A percentile compares a stretch with the other conserved stretches of the same genome.
Conservation (phyloP, 2,797 vertebrate species). For the Anguilla marmorata region DNA sequence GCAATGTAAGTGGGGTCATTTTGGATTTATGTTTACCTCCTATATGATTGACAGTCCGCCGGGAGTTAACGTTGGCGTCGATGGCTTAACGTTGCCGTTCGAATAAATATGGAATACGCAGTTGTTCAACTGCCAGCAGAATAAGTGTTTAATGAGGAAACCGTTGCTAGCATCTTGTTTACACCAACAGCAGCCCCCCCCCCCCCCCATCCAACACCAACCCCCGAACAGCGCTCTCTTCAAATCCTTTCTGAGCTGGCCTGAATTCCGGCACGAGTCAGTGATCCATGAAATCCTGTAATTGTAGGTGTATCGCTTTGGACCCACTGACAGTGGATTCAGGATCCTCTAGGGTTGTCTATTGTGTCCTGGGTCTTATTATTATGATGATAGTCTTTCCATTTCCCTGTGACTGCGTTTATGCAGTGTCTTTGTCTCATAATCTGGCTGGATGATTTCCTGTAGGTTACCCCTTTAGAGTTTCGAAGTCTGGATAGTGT, state of each 20-base stretch:
- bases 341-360: not conserved
- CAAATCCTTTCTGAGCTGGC: not conserved
- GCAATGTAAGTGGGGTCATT: not conserved
- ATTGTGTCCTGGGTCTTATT: not conserved
- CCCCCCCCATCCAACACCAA: not conserved
- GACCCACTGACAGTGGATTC: not conserved
- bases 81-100: not conserved
- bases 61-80: no score
- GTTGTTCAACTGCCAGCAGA: not conserved
- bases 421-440: not conserved
- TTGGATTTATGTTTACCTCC: not conserved
- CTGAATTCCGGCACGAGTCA: not conserved
- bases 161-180: not conserved
- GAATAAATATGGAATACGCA: not conserved
- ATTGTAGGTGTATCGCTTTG: not conserved
- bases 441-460: not conserved
- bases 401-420: not conserved
- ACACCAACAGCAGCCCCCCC: not conserved
- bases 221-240: not conserved
- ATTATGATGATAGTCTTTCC: not conserved
- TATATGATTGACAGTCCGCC: not conserved
- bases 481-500: not conserved
- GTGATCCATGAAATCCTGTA: not conserved
- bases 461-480: not conserved
- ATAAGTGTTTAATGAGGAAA: not conserved